Evolutionary conservation across 2,797 vertebrate species (phyloP), one percentile per base, ranked within the genome.

Genomic region (Tachyglossus aculeatus): DNA sequence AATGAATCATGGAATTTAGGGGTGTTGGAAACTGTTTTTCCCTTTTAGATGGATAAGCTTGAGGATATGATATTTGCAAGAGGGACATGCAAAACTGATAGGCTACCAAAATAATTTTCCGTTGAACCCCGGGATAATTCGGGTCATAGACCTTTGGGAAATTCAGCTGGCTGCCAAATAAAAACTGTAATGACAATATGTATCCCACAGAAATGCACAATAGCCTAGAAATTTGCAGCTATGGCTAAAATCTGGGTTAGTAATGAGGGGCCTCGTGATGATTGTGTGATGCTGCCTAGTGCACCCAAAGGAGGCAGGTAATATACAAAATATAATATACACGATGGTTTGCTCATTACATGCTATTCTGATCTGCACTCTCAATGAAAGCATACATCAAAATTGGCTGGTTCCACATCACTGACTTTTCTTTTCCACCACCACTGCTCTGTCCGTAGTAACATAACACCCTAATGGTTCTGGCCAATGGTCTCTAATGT

Each of bases 321-420:
- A n/a, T n/a, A n/a, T n/a, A n/a, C n/a, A n/a, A n/a, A n/a, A 24
- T 2, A 5, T 8, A 1, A 5, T 45, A 18, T 9, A 34, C 12
- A 18, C 15, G 1, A 18, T 4, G n/a, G 13, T 18, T 11, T 11
- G 68, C 40, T 72, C 41, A 81, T 21, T 71, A 48, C 7, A 66
- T n/a, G 65, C 73, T 61, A 64, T 47, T 78, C 66, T 48, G 32
- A 55, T 34, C 60, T 44, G 27, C 2, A 4, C 32, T 77, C 56
- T 78, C 69, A 82, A 67, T 33, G 57, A 41, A 78, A 77, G 33
- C 44, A 54, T 27, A 22, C 57, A 83, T 53, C 71, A 61, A 59
- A 74, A 77, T 27, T 16, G 63, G 14, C 27, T 57, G 56, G 79
- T 81, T 74, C 37, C 40, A 71, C 78, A 77, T 4, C 50, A 82